Evolutionary conservation across 2,797 vertebrate species (phyloP), one percentile per base, ranked within the genome.

Genomic region (Bradypus variegatus): DNA sequence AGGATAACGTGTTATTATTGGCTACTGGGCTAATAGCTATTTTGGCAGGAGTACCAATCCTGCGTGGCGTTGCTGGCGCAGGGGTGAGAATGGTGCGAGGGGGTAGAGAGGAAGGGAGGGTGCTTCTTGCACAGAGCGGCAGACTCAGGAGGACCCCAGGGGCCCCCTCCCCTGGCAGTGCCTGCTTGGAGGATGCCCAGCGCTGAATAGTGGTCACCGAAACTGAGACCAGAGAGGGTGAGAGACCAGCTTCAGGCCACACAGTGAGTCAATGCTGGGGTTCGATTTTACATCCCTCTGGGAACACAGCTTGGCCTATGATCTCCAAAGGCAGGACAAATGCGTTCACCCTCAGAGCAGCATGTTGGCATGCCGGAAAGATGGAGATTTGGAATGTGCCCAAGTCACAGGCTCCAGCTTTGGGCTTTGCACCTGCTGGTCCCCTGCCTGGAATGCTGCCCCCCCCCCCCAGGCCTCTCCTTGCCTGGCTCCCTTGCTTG

Each of bases 21-120:
- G 95, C 96, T 95, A 91, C 95, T 94, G 95, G 95, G 95, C 93
- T 97, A 96, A 96, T 97, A 95, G 95, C 94, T 89, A 85, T 95
- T 96, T 96, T 95, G 96, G 96, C 95, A 96, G 92, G 55, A 89
- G 94, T 94, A 94, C 94, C 95, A 95, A 92, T 95, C 95, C 94
- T 77, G 91, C 18, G 48, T 96, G 92, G 93, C 2, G 90, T 95
- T 96, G 94, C 95, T 96, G 95, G 94, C 31, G 19, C 8, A 15
- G 79, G 94, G 33, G 13, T 87, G 89, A 95, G 95, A 75, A 86
- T 92, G 95, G 95, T 33, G 4, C 50, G 14, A 38, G 36, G 88
- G 94, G 92, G 67, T 81, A 53, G 93, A 78, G 73, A 80, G 87
- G 87, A 78, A 84, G 18, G 84, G 83, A 90, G 93, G 92, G 89